A percentile compares a stretch with the other conserved stretches of the same genome.
Evolutionary conservation across 2,797 vertebrate genomes (phyloP).

Genomic region (Merluccius polli): DNA sequence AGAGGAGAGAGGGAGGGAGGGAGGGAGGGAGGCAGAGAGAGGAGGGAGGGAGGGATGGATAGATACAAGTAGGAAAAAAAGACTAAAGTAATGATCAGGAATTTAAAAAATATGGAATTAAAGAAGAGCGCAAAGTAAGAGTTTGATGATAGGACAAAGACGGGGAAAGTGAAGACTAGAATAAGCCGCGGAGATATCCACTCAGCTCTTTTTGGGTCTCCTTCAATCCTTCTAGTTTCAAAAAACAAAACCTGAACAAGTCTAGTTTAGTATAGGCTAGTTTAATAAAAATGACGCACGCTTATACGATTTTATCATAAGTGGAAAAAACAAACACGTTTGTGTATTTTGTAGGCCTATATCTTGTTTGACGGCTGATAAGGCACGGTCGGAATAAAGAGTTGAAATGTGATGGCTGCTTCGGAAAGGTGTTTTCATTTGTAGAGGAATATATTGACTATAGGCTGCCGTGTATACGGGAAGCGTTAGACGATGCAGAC

Average conservation of each 20-base stretch:
- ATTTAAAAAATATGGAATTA: slow-evolving; percentile 85
- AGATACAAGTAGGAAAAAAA: slow-evolving; percentile 74
- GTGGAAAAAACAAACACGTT: not conserved
- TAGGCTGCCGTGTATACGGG: not conserved
- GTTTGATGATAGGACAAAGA: slow-evolving; percentile 68
- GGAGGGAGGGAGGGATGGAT: slow-evolving; percentile 77
- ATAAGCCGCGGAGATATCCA: not conserved
- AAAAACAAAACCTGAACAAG: not conserved
- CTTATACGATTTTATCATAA: not conserved
- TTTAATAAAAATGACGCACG: not conserved
- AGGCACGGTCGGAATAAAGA: not conserved
- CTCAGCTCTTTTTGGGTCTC: not conserved
- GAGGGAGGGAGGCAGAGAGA: slow-evolving; percentile 74
- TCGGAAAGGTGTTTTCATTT: not conserved
- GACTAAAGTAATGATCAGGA: slow-evolving; percentile 84
- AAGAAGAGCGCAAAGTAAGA: slow-evolving; percentile 75
- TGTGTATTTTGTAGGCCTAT: not conserved
- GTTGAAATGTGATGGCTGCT: not conserved
- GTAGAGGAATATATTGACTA: not conserved
- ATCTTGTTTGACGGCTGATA: not conserved
- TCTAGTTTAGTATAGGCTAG: no score
- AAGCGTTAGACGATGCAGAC: no score
- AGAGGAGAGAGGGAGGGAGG: slow-evolving; percentile 77
- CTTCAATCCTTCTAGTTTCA: not conserved
- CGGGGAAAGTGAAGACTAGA: not conserved